Percentiles rank a stretch among this genome's conserved stretches.
Evolutionary conservation across 1,140 invertebrate species (phyloP).

Genomic region (Drosophila yakuba): DNA sequence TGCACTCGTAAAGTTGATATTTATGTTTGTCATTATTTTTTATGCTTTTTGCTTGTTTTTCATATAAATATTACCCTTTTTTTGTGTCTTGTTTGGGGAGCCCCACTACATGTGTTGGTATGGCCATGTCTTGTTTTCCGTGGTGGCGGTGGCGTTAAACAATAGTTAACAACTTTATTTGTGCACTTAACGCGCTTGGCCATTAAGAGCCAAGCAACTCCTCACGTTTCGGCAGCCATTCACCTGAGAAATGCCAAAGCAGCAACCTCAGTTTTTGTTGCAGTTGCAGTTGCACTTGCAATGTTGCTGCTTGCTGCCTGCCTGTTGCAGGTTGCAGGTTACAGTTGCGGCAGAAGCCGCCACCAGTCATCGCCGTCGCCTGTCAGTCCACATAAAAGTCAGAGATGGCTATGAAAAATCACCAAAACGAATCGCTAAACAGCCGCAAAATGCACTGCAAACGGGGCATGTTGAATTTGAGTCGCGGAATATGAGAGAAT

Average conservation of each 20-base stretch:
- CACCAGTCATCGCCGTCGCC: conserved; percentile 43
- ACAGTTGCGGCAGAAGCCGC: conserved; percentile 34
- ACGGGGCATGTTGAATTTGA: conserved; percentile 39
- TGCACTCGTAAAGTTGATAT: conserved; percentile 82
- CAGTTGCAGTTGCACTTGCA: conserved; percentile 21
- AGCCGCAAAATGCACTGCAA: conserved; percentile 52
- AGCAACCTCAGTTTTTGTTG: conserved; percentile 29
- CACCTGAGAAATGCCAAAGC: conserved; percentile 53
- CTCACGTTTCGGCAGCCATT: conserved; percentile 50
- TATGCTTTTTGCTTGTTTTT: conserved; percentile 69
- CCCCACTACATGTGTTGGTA: conserved; percentile 38
- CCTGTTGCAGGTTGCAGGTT: background rate
- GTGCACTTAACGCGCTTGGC: conserved; percentile 48
- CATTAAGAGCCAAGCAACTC: conserved; percentile 37
- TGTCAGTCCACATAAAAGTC: conserved; percentile 66
- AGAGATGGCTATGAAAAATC: conserved; percentile 62
- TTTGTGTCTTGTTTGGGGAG: conserved; percentile 32
- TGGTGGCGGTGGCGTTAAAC: conserved; percentile 42
- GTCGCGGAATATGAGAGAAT: conserved; percentile 23
- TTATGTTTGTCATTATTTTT: conserved; percentile 83
- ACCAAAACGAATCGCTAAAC: conserved; percentile 53
- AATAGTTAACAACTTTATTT: conserved; percentile 57
- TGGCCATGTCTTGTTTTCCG: conserved; percentile 43
- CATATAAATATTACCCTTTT: conserved; percentile 40
- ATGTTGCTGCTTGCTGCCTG: conserved; percentile 6